Base-by-base conservation (phyloP, 2,113 vertebrate genomes). In the Ursus arctos region DNA sequence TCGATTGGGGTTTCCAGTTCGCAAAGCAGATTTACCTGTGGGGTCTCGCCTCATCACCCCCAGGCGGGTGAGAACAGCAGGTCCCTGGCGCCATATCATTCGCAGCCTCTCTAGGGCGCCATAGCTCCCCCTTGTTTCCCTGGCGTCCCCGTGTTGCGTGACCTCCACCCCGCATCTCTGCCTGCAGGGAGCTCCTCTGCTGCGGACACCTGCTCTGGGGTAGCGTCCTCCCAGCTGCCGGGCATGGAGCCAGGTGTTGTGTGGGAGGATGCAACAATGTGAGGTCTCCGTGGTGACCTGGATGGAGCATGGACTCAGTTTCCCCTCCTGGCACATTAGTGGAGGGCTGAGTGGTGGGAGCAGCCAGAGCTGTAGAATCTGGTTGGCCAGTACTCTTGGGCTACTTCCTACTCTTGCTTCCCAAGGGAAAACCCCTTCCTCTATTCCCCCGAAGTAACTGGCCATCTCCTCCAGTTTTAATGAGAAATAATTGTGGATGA, bases 71-170 rank as follows among this genome's bases (percentile, higher is more conserved):
- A 49, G 21, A n/a, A 19, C n/a, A 91, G 63, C 63, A 11, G 28
- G 2, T 22, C 6, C 43, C 51, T 22, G n/a, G 16, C 2, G 4
- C 61, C 3, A 0, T 9, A 4, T 12, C 6, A 1, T 40, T 14
- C 43, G 10, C 12, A 49, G 18, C 13, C n/a, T 91, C 59, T 28
- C 15, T 2, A 4, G 4, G 24, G 55, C n/a, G 67, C 33, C 33
- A 7, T 36, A 28, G 59, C 14, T 2, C 28, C 31, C 74, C 22
- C 51, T n/a, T 12, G 43, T 22, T 15, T 26, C 33, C n/a, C 36
- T 18, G 22, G 0, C 5, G 24, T 43, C 33, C 26, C 47, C 15
- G n/a, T 22, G 43, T 28, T n/a, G 43, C 4, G 0, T 43, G 89
- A 43, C 89, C 83, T 26, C 26, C 11, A 0, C 24, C 40, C 40